Conservation (phyloP, 1,140 invertebrate species). For the Philopotamus ludificatus region DNA sequence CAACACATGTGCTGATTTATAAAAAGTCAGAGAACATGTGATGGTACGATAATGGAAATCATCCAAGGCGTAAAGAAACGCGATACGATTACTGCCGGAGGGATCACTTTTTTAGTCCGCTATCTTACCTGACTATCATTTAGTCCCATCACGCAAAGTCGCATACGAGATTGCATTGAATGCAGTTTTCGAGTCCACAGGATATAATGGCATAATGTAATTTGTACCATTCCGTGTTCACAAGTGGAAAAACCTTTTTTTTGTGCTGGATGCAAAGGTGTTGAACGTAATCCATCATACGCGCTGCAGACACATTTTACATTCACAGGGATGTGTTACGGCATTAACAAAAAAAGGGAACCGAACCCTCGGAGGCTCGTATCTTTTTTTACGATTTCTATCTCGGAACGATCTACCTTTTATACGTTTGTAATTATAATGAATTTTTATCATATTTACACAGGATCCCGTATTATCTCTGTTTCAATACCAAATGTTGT, state of each 20-base stretch:
- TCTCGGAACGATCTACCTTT: slow-evolving; percentile 7
- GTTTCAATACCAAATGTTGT: slow-evolving; percentile 12
- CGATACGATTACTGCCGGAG: slow-evolving; percentile 22
- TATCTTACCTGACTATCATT: slow-evolving; percentile 8
- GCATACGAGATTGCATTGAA: not conserved
- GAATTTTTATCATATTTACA: no score
- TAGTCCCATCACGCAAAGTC: not conserved
- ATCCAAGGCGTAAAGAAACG: slow-evolving; percentile 3
- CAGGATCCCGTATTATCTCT: no score
- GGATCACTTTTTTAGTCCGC: slow-evolving; percentile 4
- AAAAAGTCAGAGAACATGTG: no score
- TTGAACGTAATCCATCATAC: slow-evolving; percentile 39
- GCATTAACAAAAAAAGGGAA: no score
- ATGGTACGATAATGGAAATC: no score
- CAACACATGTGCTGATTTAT: no score
- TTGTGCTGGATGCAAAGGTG: slow-evolving; percentile 28
- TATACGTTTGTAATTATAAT: no score
- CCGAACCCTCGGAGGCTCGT: no score
- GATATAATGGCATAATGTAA: slow-evolving; percentile 4
- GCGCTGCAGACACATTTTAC: slow-evolving; percentile 18
- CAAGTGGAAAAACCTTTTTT: not conserved
- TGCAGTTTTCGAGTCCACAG: slow-evolving; percentile 3
- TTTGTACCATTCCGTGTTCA: slow-evolving; percentile 16
- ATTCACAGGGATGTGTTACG: slow-evolving; percentile 30
- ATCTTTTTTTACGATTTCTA: no score